These are phyloP conservation scores for Falcaria lacertinaria DNA, from an alignment of 2,888 invertebrate species.

Conservation along the genomic window DNA sequence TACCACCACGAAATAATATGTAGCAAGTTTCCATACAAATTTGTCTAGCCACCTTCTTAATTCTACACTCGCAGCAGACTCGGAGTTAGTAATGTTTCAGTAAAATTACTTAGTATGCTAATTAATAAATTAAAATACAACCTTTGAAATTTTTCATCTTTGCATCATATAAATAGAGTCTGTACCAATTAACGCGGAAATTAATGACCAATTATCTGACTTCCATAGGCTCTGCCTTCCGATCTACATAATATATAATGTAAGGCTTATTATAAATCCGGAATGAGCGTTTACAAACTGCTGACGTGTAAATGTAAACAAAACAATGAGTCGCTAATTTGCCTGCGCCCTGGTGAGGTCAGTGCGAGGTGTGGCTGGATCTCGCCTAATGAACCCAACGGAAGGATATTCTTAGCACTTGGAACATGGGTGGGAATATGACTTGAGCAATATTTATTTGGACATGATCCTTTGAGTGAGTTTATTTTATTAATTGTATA, in stretches of 20 bases:
- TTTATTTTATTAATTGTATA: too few species aligned
- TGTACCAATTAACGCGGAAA: background rate
- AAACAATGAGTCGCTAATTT: slow-evolving; percentile 76
- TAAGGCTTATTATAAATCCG: slow-evolving; percentile 36
- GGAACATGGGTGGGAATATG: background rate
- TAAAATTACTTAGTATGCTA: too few species aligned
- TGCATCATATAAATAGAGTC: background rate
- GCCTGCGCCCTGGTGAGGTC: slow-evolving; percentile 52
- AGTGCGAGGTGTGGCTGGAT: slow-evolving; percentile 48
- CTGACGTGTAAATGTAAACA: slow-evolving; percentile 78
- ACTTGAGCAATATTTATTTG: background rate
- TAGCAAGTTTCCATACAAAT: too few species aligned
- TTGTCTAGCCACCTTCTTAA: too few species aligned
- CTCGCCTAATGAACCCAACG: slow-evolving; percentile 8
- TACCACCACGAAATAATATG: too few species aligned
- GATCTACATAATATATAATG: slow-evolving; percentile 4
- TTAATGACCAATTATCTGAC: background rate
- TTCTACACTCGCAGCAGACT: too few species aligned
- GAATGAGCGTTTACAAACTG: slow-evolving; percentile 47
- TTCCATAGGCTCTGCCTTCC: background rate
- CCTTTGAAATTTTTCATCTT: too few species aligned
- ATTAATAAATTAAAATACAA: too few species aligned
- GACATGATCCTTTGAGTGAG: background rate
- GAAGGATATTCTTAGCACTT: slow-evolving; percentile 1
- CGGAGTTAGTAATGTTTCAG: too few species aligned